Conservation (phyloP, 2,113 vertebrate species). For the Lathamus discolor region DNA sequence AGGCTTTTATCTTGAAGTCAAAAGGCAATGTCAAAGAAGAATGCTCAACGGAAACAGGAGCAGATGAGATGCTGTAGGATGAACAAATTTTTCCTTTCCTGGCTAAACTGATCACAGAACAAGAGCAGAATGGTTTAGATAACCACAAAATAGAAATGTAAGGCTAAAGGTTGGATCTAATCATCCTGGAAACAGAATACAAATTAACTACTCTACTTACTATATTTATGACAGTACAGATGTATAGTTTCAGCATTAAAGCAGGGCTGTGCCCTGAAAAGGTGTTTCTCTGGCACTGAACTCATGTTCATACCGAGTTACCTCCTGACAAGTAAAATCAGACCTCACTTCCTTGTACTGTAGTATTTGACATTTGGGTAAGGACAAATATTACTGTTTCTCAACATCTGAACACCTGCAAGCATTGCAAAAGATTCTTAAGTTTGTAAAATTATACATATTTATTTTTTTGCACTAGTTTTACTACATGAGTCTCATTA, state of each 20-base stretch:
- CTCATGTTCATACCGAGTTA: background rate
- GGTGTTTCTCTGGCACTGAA: background rate
- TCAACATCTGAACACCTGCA: background rate
- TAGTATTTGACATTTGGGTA: background rate
- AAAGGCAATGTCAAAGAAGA: background rate
- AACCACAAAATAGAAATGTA: background rate
- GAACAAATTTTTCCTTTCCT: background rate
- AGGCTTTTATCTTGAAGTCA: background rate
- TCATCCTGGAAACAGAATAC: background rate
- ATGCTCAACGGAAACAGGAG: background rate
- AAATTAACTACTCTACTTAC: constrained; percentile 29
- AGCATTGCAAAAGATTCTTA: background rate
- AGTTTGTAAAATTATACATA: background rate
- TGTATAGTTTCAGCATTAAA: background rate
- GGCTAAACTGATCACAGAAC: background rate
- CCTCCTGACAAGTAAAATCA: background rate
- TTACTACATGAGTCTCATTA: background rate
- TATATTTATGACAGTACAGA: background rate
- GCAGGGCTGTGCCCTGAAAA: background rate
- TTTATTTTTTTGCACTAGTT: background rate
- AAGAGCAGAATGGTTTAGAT: background rate
- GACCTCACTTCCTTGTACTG: background rate
- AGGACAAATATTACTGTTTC: background rate
- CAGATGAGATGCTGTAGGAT: background rate
- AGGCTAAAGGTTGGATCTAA: constrained; percentile 20